Evolutionary conservation across 2,888 invertebrate species (phyloP).

Genomic region (Mycalesis mineus): DNA sequence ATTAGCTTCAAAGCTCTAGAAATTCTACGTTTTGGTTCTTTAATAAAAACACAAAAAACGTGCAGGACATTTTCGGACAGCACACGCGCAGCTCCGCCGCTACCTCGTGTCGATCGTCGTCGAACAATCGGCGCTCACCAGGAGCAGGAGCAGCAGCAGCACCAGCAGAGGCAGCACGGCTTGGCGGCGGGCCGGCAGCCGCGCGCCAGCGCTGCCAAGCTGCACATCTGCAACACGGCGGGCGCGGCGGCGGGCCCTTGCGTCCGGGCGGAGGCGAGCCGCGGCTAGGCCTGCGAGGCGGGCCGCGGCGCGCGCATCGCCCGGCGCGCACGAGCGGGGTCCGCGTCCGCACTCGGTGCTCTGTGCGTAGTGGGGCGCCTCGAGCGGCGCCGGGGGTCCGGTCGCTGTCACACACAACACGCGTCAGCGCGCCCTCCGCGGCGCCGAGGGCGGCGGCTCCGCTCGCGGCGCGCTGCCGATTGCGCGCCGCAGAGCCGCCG

Average conservation of each 20-base stretch:
- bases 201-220: slow-evolving; percentile 74
- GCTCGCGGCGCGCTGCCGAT: slow-evolving; percentile 32
- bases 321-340: slow-evolving; percentile 3
- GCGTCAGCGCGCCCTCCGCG: slow-evolving; percentile 54
- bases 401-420: slow-evolving; percentile 47
- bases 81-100: not conserved
- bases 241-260: slow-evolving; percentile 15
- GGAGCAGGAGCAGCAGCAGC: slow-evolving; percentile 81
- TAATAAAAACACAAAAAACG: too few relatives aligned
- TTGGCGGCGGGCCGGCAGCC: slow-evolving; percentile 76
- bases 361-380: slow-evolving; percentile 28
- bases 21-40: too few relatives aligned
- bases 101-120: not conserved
- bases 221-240: slow-evolving; percentile 57
- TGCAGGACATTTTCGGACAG: too few relatives aligned
- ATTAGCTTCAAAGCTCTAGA: not conserved
- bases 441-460: slow-evolving; percentile 43
- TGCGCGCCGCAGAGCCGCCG: slow-evolving; percentile 31
- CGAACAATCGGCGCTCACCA: slow-evolving; percentile 61
- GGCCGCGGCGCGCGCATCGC: slow-evolving; percentile 50
- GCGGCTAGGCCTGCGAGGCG: slow-evolving; percentile 27
- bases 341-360: slow-evolving; percentile 34
- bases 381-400: slow-evolving; percentile 36
- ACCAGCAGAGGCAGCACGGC: slow-evolving; percentile 80
- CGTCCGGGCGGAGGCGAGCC: slow-evolving; percentile 12